Evolutionary conservation across 1,140 invertebrate species (phyloP), one percentile per base, ranked within the genome.

Genomic region (Nasonia giraulti): DNA sequence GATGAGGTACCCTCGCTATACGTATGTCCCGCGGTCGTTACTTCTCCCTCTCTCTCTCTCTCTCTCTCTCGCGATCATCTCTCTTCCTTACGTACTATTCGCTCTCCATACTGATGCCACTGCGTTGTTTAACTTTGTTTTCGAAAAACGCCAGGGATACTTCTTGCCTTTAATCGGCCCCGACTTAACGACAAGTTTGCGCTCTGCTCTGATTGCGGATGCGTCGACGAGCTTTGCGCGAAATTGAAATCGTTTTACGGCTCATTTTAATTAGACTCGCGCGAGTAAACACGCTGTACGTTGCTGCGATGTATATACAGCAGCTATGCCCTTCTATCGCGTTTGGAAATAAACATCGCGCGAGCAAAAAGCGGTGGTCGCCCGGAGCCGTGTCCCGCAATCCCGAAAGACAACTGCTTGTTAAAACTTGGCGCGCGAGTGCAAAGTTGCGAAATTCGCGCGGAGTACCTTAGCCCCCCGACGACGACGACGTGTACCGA

Each of bases 1-100:
- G 87, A 88, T 82, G 86, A 86, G 86, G 66, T 87, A 78, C 82
- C 82, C 81, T n/a, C 20, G 27, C 27, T 27, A 27, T n/a, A n/a
- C 55, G 55, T 62, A 62, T 62, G 55, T 62, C 55, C 17, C 55
- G 20, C 55, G 55, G 17, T 62, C 55, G 55, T 62, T 62, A 62
- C 55, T 62, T 62, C 55, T 62, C 27, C n/a, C n/a, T 1, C 27
- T 1, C 40, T n/a, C 55, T 27, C 27, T 27, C 27, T 27, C 27
- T 27, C 27, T 27, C 27, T 27, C 27, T 27, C 40, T n/a, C 55
- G 17, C 17, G 17, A 62, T 62, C 55, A 62, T 62, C 55, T 62
- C 55, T 62, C 55, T 62, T 20, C 6, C 55, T 62, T 62, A 62
- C 4, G 2, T 62, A 62, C 55, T 62, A 14, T 14, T 0, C 2